Percentiles rank a stretch among this genome's conserved stretches.
These are phyloP conservation scores for Drosophila chauvacae DNA, from an alignment of 1,140 invertebrate species.

Conservation along the genomic window DNA sequence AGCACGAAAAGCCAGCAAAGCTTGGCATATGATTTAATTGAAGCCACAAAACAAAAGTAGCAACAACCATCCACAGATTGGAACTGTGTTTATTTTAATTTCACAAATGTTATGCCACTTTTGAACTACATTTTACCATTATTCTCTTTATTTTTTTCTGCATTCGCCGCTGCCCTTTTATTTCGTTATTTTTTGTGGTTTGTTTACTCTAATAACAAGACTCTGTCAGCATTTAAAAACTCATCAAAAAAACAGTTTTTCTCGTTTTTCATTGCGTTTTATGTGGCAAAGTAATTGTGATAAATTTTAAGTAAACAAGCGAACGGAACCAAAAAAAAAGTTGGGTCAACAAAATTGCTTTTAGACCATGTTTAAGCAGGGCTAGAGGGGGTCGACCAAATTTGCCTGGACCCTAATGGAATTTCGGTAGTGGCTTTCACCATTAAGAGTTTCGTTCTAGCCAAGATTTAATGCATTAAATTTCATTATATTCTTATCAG, in stretches of 20 bases:
- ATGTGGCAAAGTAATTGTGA: slow-evolving; percentile 70
- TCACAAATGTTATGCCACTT: slow-evolving; percentile 72
- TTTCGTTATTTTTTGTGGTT: slow-evolving; percentile 47
- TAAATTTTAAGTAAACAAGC: slow-evolving; percentile 61
- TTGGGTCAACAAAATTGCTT: slow-evolving; percentile 45
- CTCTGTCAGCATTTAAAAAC: slow-evolving; percentile 69
- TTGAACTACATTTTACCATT: slow-evolving; percentile 54
- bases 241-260: slow-evolving; percentile 56
- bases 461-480: not conserved
- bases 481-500: not conserved
- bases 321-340: slow-evolving; percentile 24
- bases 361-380: slow-evolving; percentile 45
- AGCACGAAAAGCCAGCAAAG: slow-evolving; percentile 51
- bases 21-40: slow-evolving; percentile 74
- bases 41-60: slow-evolving; percentile 52
- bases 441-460: slow-evolving; percentile 21
- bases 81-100: slow-evolving; percentile 75
- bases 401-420: slow-evolving; percentile 42
- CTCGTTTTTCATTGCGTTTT: slow-evolving; percentile 42
- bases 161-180: slow-evolving; percentile 49
- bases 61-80: slow-evolving; percentile 35
- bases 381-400: slow-evolving; percentile 36
- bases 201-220: slow-evolving; percentile 61
- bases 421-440: slow-evolving; percentile 33
- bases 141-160: slow-evolving; percentile 39